Base-by-base conservation (phyloP, 2,797 vertebrate genomes). In the Sylvilagus floridanus region DNA sequence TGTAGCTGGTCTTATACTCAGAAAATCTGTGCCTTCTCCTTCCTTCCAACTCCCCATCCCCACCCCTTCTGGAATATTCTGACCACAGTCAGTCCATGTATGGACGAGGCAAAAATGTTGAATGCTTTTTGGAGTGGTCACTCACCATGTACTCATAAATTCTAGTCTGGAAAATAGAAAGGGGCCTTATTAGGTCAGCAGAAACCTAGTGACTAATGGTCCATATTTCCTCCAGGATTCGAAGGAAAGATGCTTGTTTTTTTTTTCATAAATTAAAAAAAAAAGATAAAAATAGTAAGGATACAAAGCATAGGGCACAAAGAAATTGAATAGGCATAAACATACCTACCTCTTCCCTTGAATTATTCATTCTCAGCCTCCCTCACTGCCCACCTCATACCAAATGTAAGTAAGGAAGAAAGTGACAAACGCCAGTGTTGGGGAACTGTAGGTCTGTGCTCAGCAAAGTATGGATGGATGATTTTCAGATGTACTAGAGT, bases 51-150 rank as follows among this genome's bases (percentile, higher is more conserved):
- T 47, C 42, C 42, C 16, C 54, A 21, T 21, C 54, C 32, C 12
- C n/a, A 76, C 62, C 72, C 37, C 94, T 82, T 76, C 92, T 63
- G 47, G 68, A 91, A 77, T 83, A 82, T 66, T 86, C 62, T 71
- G n/a, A 47, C 26, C 28, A 4, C 3, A 42, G 5, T 71, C n/a
- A 82, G 7, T 50, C 73, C 17, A 5, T 11, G 14, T 72, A 52
- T 90, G 73, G 32, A 57, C 4, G 9, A 47, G 63, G n/a, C 22
- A 71, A 26, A n/a, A 50, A 69, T 30, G 12, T 37, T 72, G 75
- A 71, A 26, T 84, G 13, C 4, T 72, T 78, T 60, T 37, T 50
- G 26, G 21, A 84, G 65, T 32, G 82, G 4, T 57, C 73, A 54
- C n/a, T 95, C 69, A 42, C 52, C 24, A 8, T 54, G 17, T 68